Conservation (phyloP, 2,888 invertebrate species). For the Microctonus hyperodae region DNA sequence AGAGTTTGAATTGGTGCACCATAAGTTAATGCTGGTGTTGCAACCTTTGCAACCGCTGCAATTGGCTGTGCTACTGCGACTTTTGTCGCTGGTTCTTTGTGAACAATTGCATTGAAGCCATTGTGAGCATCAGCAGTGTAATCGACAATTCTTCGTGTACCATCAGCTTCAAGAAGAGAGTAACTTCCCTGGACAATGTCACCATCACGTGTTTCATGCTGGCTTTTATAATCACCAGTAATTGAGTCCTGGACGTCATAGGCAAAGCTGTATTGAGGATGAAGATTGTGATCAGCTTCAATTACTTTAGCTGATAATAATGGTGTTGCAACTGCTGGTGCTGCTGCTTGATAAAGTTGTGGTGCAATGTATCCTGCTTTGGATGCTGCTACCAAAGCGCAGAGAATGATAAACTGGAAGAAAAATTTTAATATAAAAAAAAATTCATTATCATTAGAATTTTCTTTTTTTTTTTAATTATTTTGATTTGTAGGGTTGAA, state of each 20-base stretch:
- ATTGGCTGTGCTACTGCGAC: constrained; percentile 29
- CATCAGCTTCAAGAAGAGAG: constrained; percentile 61
- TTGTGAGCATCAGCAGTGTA: constrained; percentile 43
- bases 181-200: constrained; percentile 52
- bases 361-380: constrained; percentile 64
- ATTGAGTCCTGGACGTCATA: constrained; percentile 51
- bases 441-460: background rate
- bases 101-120: constrained; percentile 28
- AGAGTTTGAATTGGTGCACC: constrained; percentile 36
- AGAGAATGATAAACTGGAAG: constrained; percentile 55
- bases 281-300: constrained; percentile 55
- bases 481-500: background rate
- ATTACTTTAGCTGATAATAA: constrained; percentile 51
- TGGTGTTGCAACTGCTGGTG: constrained; percentile 46
- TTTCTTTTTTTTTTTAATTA: background rate
- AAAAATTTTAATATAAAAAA: background rate
- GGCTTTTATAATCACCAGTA: constrained; percentile 45
- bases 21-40: constrained; percentile 59
- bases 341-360: constrained; percentile 46
- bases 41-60: constrained; percentile 23
- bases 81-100: constrained; percentile 51
- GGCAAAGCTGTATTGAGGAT: constrained; percentile 59
- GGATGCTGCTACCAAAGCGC: constrained; percentile 61
- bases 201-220: constrained; percentile 44
- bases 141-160: constrained; percentile 48